These are phyloP conservation scores for Microcebus griseorufus DNA, from an alignment of 2,113 vertebrate species.

Conservation along the genomic window DNA sequence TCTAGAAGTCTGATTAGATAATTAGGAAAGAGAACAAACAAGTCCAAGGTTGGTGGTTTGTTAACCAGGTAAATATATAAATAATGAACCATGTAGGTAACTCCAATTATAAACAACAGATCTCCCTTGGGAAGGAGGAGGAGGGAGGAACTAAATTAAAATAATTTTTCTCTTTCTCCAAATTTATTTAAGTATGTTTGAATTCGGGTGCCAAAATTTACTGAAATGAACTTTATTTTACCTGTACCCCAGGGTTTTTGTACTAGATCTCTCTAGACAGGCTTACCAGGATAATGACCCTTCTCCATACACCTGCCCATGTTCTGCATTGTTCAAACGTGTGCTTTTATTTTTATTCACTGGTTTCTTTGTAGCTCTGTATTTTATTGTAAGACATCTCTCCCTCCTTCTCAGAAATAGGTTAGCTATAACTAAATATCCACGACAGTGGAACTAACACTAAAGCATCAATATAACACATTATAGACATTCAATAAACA, in stretches of 20 bases:
- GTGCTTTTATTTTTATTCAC: not conserved
- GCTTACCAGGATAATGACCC: not conserved
- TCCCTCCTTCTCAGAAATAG: not conserved
- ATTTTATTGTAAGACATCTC: not conserved
- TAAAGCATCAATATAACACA: not conserved
- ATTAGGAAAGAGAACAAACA: not conserved
- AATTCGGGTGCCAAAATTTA: not conserved
- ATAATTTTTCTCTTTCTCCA: not conserved
- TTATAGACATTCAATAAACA: not conserved
- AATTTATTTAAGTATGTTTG: not conserved
- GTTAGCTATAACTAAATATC: not conserved
- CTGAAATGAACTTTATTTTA: not conserved
- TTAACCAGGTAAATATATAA: not conserved
- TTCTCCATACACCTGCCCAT: not conserved
- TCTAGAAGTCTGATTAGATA: not conserved
- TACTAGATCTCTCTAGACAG: not conserved
- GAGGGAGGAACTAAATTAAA: not conserved
- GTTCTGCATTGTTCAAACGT: not conserved
- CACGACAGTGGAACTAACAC: not conserved
- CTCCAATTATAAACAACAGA: not conserved
- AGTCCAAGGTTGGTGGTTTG: not conserved
- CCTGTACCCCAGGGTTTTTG: not conserved
- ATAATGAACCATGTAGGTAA: not conserved
- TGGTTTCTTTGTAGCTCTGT: not conserved
- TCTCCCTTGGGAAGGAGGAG: not conserved